Evolutionary conservation across 2,888 invertebrate species (phyloP), one percentile per base, ranked within the genome.

Genomic region (Lamproptera curius): DNA sequence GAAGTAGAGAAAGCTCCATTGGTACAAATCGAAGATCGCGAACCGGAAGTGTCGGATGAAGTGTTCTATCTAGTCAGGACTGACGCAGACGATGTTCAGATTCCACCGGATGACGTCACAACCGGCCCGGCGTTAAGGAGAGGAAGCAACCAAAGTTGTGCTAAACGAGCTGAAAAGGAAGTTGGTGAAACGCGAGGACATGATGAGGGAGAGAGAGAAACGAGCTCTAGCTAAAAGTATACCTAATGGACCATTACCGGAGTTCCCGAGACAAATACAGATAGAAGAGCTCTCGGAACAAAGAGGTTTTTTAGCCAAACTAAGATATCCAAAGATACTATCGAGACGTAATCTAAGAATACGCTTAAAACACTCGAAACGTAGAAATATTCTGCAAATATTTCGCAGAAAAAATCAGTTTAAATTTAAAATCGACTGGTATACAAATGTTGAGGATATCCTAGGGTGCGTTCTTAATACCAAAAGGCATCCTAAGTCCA

Each of bases 191-290:
- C 62, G 88, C 54, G 88, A 88, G 42, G 88, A 88, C 42, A 48
- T 80, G 1, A 88, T 88, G 88, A 65, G 87, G 1, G 87, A 85
- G 51, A 70, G 88, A 48, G 88, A 88, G 53, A 76, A 84, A 17
- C 83, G 79, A 56, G 88, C 88, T 9, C 56, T 88, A 10, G 74
- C 64, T 1, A 87, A 85, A 65, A 86, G 87, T 0, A 88, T 88
- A 88, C 88, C 88, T 0, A 74, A 80, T 9, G 77, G 77, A 55
- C 61, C 62, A 1, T 46, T 83, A 9, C 88, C 88, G 0, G 86
- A 88, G 38, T 88, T 88, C 35, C 86, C 87, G 0, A 69, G 86
- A 34, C 88, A 88, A 48, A 87, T 86, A 6, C 56, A 70, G 34
- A 58, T 70, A 1, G 76, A 78, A 11, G 80, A 79, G 1, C 73